phyloP scores from a whole-genome alignment of 2,797 vertebrate genomes.

The Eremophila alpestris region DNA sequence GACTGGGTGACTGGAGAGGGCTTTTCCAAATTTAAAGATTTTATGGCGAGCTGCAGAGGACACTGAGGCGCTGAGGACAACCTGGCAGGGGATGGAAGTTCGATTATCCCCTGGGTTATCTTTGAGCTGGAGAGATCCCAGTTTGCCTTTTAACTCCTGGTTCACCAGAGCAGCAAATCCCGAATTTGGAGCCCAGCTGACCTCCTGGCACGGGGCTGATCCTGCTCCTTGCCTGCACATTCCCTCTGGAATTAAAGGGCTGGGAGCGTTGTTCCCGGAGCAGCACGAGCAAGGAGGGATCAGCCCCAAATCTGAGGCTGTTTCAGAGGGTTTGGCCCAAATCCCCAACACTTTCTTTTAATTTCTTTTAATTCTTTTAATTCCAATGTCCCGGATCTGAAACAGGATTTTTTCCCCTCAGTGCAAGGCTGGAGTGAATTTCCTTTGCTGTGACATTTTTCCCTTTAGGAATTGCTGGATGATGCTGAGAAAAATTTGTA shows the following conservation, averaged over 20 bases:
- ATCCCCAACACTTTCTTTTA: accelerated
- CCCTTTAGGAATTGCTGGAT: neutral
- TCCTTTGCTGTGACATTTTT: neutral
- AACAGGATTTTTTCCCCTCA: accelerated
- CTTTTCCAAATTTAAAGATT: neutral
- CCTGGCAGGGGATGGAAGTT: neutral
- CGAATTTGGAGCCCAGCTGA: accelerated
- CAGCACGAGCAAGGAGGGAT: neutral
- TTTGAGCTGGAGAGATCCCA: neutral
- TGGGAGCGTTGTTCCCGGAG: neutral
- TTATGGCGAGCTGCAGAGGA: neutral
- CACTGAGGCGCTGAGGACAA: neutral
- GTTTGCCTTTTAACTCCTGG: neutral
- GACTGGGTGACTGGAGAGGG: neutral
- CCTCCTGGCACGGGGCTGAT: neutral
- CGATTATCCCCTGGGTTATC: neutral
- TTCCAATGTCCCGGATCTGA: neutral
- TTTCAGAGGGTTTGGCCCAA: neutral
- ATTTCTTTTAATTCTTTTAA: neutral
- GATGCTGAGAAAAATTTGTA: neutral
- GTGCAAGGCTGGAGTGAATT: neutral
- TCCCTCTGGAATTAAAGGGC: neutral
- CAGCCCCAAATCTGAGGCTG: neutral
- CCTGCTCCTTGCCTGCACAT: neutral
- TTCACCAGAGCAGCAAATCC: neutral